A percentile compares a stretch with the other conserved stretches of the same genome.
Evolutionary conservation across 2,113 vertebrate genomes (phyloP).

Genomic region (Lasiurus borealis): DNA sequence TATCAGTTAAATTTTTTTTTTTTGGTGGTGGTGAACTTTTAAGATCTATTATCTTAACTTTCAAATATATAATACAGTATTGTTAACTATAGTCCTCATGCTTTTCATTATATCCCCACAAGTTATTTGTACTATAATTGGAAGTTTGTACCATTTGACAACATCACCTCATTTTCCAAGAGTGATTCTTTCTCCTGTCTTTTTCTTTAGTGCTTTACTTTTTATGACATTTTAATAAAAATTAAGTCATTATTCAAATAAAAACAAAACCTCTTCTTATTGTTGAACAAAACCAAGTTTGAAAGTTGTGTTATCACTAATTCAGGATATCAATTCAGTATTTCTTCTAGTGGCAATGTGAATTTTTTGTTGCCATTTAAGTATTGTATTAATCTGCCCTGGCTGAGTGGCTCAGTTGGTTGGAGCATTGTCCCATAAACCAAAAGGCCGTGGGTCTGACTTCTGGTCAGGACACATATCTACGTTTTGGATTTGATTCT

Average conservation of each 20-base stretch:
- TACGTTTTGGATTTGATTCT: not conserved
- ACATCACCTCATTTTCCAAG: not conserved
- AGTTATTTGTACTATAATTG: not conserved
- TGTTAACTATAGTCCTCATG: not conserved
- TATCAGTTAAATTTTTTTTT: not conserved
- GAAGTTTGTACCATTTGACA: not conserved
- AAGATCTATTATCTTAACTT: not conserved
- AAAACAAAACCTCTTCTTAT: not conserved
- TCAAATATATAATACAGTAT: not conserved
- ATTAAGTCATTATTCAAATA: conserved; percentile 33
- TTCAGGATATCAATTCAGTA: not conserved
- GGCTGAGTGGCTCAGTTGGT: not conserved
- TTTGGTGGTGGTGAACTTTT: not conserved
- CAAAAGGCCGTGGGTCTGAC: not conserved
- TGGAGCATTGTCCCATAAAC: not conserved
- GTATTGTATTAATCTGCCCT: not conserved
- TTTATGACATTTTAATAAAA: conserved; percentile 34
- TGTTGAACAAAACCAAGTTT: not conserved
- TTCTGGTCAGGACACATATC: not conserved
- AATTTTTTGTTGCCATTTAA: conserved; percentile 33
- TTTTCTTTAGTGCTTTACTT: not conserved
- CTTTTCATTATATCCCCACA: not conserved
- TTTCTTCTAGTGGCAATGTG: not conserved
- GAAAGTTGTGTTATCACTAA: not conserved
- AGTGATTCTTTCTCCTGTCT: not conserved